Evolutionary conservation across 2,888 invertebrate species (phyloP).

Genomic region (Camponotus fellah): DNA sequence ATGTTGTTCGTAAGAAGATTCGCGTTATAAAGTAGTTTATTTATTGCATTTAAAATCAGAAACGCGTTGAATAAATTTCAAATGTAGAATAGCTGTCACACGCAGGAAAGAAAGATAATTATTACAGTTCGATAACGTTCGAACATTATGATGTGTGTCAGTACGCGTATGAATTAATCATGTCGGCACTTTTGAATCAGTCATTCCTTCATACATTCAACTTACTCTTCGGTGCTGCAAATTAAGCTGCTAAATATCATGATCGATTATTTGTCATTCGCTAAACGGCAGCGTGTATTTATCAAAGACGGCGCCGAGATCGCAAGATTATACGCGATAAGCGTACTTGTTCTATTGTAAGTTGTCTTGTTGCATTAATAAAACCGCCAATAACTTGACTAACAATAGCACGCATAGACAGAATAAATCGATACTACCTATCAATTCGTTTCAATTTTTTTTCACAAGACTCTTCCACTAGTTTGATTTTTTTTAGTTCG

Average conservation of each 20-base stretch:
- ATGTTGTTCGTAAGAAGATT: background rate
- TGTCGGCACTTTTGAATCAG: conserved; percentile 28
- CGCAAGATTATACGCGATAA: background rate
- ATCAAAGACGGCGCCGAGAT: conserved; percentile 19
- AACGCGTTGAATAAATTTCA: conserved; percentile 42
- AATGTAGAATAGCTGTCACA: conserved; percentile 32
- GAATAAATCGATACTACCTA: background rate
- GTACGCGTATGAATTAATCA: conserved; percentile 41
- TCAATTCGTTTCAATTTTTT: background rate
- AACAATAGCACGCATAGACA: background rate
- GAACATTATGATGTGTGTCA: conserved; percentile 39
- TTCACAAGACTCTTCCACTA: background rate
- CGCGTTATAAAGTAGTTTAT: conserved; percentile 13
- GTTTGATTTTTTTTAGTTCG: background rate
- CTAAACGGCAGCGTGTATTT: conserved; percentile 12
- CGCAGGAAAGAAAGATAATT: conserved; percentile 7
- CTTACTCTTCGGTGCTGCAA: background rate
- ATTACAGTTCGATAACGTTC: conserved; percentile 30
- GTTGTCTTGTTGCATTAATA: conserved; percentile 12
- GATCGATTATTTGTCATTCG: conserved; percentile 42
- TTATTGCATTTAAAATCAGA: conserved; percentile 19
- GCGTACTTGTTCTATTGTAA: background rate
- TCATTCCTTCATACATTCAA: conserved; percentile 1
- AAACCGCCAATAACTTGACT: conserved; percentile 7
- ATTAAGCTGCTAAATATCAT: conserved; percentile 41